Evolutionary conservation across 2,888 invertebrate species (phyloP), one percentile per base, ranked within the genome.

Genomic region (Nymphalis c-album): DNA sequence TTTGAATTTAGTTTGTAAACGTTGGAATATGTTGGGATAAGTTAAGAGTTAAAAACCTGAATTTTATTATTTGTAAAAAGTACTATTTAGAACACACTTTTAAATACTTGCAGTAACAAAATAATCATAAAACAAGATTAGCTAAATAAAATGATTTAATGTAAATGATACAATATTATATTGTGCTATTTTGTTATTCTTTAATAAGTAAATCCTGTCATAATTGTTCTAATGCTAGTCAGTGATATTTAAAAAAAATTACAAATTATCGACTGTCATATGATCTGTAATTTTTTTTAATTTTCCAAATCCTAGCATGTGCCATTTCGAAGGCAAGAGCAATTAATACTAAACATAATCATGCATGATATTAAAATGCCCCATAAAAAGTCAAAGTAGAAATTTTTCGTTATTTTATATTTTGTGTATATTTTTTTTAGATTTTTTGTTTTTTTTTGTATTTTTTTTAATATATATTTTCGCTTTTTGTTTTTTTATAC

Each of bases 401-500:
- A 71, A 71, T 72, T 66, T 62, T 71, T 73, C 72, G 70, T 73
- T 75, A 70, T 69, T 76, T 73, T 78, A 78, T 75, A 74, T 68
- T 82, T 84, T 85, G 85, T 87, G 79, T 75, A 68, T 82, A 84
- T 70, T 69, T 77, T 74, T 78, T 79, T 76, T 62, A 4, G 62
- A 51, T 70, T 68, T 71, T 69, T 71, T 69, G 58, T 65, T 70
- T 64, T 73, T 65, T 70, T 68, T 69, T 71, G 64, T 67, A 58
- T 76, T 71, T 73, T 76, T 76, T 78, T 80, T 81, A 80, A 77
- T 68, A 71, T 51, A 78, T 76, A 76, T 64, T 73, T 78, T 79
- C 78, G 77, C 67, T 79, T 78, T 78, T 75, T 75, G 71, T 75
- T 80, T 83, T 82, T 81, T 65, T 79, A 80, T 75, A 78, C 73